Evolutionary conservation across 2,797 vertebrate species (phyloP).

Genomic region (Gadopsis marmoratus): DNA sequence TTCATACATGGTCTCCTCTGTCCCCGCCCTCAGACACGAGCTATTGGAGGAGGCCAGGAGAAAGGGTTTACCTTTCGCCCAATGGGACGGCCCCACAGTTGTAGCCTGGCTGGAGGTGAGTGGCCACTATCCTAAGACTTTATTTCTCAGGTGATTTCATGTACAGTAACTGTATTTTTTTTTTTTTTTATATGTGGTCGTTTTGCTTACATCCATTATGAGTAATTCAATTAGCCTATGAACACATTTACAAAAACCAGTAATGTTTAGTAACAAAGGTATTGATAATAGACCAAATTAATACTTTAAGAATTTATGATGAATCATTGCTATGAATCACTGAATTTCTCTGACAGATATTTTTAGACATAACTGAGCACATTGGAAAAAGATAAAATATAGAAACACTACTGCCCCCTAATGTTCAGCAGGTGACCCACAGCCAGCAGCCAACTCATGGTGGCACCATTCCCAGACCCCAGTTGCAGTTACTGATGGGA

Average conservation of each 20-base stretch:
- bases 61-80: constrained; percentile 97
- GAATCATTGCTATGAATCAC: constrained; percentile 21
- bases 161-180: not conserved
- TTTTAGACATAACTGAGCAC: not conserved
- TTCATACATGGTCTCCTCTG: constrained; percentile 56
- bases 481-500: constrained; percentile 13
- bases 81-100: constrained; percentile 97
- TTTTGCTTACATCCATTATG: not conserved
- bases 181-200: not conserved
- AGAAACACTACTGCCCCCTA: constrained; percentile 62
- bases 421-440: constrained; percentile 21
- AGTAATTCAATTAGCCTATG: not conserved
- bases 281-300: not conserved
- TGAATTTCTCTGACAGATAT: not conserved
- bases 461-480: not conserved
- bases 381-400: not conserved
- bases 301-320: constrained; percentile 6
- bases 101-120: constrained; percentile 97
- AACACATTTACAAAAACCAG: not conserved
- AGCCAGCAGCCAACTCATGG: constrained; percentile 1
- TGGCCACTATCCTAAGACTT: not conserved
- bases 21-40: constrained; percentile 90
- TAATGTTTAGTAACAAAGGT: not conserved
- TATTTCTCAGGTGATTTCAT: not conserved
- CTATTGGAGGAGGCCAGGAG: constrained; percentile 96